These are phyloP conservation scores for Austrolebias charrua DNA, from an alignment of 2,797 vertebrate genomes.

Conservation along the genomic window DNA sequence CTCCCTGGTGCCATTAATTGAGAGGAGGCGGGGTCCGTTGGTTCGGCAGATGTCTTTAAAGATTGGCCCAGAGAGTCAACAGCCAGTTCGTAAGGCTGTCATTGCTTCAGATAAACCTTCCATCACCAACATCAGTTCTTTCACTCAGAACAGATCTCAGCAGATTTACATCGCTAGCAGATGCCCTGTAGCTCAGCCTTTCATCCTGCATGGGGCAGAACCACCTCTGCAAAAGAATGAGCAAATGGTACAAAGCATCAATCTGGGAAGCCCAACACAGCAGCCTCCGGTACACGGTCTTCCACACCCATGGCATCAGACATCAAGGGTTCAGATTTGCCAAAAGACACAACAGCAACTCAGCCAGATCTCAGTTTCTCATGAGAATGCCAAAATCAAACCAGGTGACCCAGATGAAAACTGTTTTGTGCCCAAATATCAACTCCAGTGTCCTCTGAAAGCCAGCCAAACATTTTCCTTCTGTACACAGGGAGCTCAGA, in stretches of 20 bases:
- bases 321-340: conserved; percentile 76
- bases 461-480: conserved; percentile 79
- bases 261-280: conserved; percentile 76
- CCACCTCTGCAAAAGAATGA: conserved; percentile 63
- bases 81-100: conserved; percentile 72
- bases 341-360: conserved; percentile 66
- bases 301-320: conserved; percentile 82
- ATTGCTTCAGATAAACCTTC: conserved; percentile 76
- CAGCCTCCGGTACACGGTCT: conserved; percentile 80
- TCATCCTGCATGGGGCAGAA: conserved; percentile 70
- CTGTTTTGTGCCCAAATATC: conserved; percentile 92
- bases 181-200: conserved; percentile 67
- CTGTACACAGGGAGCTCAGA: conserved; percentile 72
- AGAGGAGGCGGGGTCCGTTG: conserved; percentile 93
- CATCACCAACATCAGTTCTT: conserved; percentile 67
- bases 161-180: conserved; percentile 71
- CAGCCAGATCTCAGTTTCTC: conserved; percentile 70
- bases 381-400: conserved; percentile 68
- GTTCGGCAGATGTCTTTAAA: conserved; percentile 96
- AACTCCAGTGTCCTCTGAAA: conserved; percentile 84
- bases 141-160: conserved; percentile 76
- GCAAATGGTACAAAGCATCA: conserved; percentile 79
- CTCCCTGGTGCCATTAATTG: conserved; percentile 89
- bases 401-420: conserved; percentile 63
- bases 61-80: conserved; percentile 87